Evolutionary conservation across 2,888 invertebrate genomes (phyloP).

Genomic region (Lithophane socia): DNA sequence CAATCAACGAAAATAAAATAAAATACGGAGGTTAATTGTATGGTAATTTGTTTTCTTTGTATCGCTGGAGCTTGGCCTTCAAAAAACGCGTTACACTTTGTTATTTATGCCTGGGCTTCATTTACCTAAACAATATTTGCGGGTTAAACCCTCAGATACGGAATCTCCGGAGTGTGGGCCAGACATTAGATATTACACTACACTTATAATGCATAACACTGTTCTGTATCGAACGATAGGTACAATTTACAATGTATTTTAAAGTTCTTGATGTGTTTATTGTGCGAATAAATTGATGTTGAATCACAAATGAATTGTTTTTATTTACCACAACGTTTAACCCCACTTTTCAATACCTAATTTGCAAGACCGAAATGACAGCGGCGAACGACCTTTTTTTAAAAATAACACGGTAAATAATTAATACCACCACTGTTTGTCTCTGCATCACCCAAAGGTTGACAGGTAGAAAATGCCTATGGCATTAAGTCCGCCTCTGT

Average conservation of each 20-base stretch:
- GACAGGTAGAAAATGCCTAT: too few relatives aligned
- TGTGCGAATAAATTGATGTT: slow-evolving; percentile 72
- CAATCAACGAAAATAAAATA: slow-evolving; percentile 22
- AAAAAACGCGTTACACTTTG: slow-evolving; percentile 18
- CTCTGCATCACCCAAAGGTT: too few relatives aligned
- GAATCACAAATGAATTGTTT: slow-evolving; percentile 45
- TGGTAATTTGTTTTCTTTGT: slow-evolving; percentile 10
- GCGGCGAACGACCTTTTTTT: too few relatives aligned
- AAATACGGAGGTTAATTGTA: slow-evolving; percentile 3
- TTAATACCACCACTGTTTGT: too few relatives aligned
- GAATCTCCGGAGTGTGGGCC: slow-evolving; percentile 57
- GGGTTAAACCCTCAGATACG: slow-evolving; percentile 32
- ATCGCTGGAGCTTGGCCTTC: slow-evolving; percentile 44
- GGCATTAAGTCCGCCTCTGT: too few relatives aligned
- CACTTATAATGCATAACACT: slow-evolving; percentile 32
- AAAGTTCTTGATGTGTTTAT: slow-evolving; percentile 68
- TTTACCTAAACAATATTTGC: slow-evolving; percentile 37
- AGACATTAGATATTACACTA: slow-evolving; percentile 49
- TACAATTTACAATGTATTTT: slow-evolving; percentile 62
- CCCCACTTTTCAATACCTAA: too few relatives aligned
- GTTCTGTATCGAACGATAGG: slow-evolving; percentile 42
- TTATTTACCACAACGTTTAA: background rate
- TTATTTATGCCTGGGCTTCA: slow-evolving; percentile 45
- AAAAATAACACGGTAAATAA: too few relatives aligned
- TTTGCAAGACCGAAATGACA: too few relatives aligned